Percentiles rank a stretch among this genome's conserved stretches.
phyloP scores from a whole-genome alignment of 2,888 invertebrate species.

The Brachypterus glaber region DNA sequence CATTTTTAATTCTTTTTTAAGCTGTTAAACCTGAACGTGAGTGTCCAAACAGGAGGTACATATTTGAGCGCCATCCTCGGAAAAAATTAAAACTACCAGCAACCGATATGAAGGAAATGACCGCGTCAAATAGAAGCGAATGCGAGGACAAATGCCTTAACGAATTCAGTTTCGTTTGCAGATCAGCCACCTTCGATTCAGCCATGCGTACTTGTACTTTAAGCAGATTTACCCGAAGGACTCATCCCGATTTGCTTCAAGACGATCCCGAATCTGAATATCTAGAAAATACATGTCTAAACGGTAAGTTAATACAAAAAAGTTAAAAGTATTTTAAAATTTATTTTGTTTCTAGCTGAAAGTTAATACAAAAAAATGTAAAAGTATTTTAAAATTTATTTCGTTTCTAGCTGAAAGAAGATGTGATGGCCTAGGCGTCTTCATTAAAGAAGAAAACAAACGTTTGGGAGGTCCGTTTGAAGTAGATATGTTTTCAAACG shows the following conservation, averaged over 20 bases:
- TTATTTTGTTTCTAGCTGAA: slow-evolving; percentile 53
- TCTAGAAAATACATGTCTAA: slow-evolving; percentile 82
- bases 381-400: neutral
- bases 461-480: slow-evolving; percentile 80
- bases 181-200: slow-evolving; percentile 77
- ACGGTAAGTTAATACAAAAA: slow-evolving; percentile 49
- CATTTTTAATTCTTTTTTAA: slow-evolving; percentile 31
- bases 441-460: slow-evolving; percentile 84
- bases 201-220: slow-evolving; percentile 68
- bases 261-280: slow-evolving; percentile 84
- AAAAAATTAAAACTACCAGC: slow-evolving; percentile 73
- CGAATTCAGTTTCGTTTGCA: slow-evolving; percentile 80
- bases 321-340: too few species aligned
- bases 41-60: slow-evolving; percentile 79
- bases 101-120: slow-evolving; percentile 76
- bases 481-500: slow-evolving; percentile 76
- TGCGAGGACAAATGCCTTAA: slow-evolving; percentile 85
- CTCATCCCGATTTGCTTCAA: slow-evolving; percentile 74
- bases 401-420: slow-evolving; percentile 63
- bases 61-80: slow-evolving; percentile 78
- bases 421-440: slow-evolving; percentile 78
- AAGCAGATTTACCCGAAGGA: slow-evolving; percentile 73
- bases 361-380: too few species aligned
- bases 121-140: slow-evolving; percentile 76
- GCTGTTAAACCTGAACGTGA: slow-evolving; percentile 80